A percentile compares a stretch with the other conserved stretches of the same genome.
Conservation (phyloP, 2,797 vertebrate genomes). For the Dipus sagitta region DNA sequence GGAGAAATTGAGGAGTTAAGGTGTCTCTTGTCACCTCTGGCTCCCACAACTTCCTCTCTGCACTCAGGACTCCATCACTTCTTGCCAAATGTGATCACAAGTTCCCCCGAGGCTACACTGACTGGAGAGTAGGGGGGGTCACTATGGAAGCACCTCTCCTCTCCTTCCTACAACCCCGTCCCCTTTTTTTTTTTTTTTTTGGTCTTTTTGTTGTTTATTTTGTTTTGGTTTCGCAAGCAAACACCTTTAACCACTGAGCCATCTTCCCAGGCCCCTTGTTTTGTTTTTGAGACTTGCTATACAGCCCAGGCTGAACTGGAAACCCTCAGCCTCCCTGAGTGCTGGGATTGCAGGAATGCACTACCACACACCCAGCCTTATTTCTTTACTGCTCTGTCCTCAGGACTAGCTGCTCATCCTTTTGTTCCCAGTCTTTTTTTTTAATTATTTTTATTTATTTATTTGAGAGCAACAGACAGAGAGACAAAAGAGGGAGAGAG, state of each 20-base stretch:
- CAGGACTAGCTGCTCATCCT: background rate
- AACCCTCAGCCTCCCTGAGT: too few species aligned
- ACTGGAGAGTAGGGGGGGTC: background rate
- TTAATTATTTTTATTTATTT: too few species aligned
- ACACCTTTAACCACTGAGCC: background rate
- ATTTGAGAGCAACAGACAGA: too few species aligned
- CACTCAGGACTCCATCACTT: background rate
- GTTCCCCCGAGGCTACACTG: background rate
- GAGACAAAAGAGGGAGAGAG: too few species aligned
- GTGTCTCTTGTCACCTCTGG: background rate
- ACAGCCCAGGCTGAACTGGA: too few species aligned
- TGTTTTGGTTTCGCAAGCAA: too few species aligned
- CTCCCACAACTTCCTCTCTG: background rate
- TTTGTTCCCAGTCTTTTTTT: background rate
- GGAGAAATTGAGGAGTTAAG: background rate
- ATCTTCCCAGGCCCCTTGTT: background rate
- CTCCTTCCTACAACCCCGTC: background rate
- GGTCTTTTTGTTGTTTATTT: too few species aligned
- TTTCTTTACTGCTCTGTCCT: background rate
- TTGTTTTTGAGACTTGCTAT: too few species aligned
- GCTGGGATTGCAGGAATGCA: too few species aligned
- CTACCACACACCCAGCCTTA: background rate
- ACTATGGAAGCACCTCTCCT: background rate
- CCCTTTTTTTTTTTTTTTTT: too few species aligned
- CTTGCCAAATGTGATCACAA: background rate